Conservation (phyloP, 92 coral and sea anemone genomes). For the Zoanthus gigantus region DNA sequence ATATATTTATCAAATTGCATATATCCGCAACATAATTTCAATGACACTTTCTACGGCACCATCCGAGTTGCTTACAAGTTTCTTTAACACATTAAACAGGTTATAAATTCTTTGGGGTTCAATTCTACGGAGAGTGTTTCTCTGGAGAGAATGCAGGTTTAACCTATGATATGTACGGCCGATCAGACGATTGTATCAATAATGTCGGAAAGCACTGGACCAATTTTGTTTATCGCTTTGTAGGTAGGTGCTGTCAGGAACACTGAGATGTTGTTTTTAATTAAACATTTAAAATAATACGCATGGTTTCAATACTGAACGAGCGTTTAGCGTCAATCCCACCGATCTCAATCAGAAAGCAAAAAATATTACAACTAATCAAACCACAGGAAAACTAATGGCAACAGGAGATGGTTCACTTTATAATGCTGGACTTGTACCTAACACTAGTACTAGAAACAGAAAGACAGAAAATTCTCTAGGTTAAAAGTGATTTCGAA, state of each 20-base stretch:
- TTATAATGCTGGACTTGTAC: background rate
- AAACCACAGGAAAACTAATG: too few species aligned
- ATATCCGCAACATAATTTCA: background rate
- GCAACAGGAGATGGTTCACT: background rate
- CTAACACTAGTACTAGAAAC: too few species aligned
- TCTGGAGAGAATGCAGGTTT: constrained; percentile 38
- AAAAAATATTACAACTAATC: too few species aligned
- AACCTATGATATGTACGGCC: constrained; percentile 49
- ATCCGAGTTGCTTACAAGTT: background rate
- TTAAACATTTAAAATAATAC: too few species aligned
- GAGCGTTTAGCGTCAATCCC: too few species aligned
- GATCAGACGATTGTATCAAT: constrained; percentile 30
- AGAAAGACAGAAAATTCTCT: too few species aligned
- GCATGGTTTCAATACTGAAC: too few species aligned
- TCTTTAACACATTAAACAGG: constrained; percentile 7
- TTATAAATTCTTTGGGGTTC: constrained; percentile 55
- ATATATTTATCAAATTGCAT: background rate
- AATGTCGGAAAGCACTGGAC: constrained; percentile 53
- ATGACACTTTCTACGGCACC: background rate
- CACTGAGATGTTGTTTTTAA: too few species aligned
- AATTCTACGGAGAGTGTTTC: constrained; percentile 67
- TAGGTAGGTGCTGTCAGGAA: background rate
- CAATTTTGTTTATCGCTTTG: constrained; percentile 51
- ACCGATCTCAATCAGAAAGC: too few species aligned
- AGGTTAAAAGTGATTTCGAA: too few species aligned